Percentiles rank a stretch among this genome's conserved stretches.
Evolutionary conservation across 2,888 invertebrate species (phyloP).

Genomic region (Macrosiphum euphorbiae): DNA sequence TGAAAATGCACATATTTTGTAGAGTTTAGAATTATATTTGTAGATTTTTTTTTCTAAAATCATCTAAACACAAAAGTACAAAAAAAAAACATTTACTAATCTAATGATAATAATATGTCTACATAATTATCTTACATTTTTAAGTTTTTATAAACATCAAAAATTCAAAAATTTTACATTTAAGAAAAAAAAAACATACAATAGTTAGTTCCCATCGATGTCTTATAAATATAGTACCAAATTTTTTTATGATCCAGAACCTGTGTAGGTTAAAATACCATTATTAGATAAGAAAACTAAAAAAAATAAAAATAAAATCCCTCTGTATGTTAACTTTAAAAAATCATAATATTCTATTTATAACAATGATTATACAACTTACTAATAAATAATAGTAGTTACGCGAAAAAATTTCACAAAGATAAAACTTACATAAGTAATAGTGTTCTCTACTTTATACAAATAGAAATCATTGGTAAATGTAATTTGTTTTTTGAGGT

Average conservation of each 20-base stretch:
- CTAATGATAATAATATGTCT: slow-evolving; percentile 57
- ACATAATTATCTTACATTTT: slow-evolving; percentile 51
- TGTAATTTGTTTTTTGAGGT: slow-evolving; percentile 39
- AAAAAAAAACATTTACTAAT: slow-evolving; percentile 55
- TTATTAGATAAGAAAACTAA: slow-evolving; percentile 40
- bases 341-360: slow-evolving; percentile 34
- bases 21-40: slow-evolving; percentile 17
- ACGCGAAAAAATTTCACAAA: slow-evolving; percentile 18
- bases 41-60: not conserved
- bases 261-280: slow-evolving; percentile 30
- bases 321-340: not conserved
- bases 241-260: slow-evolving; percentile 39
- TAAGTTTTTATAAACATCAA: slow-evolving; percentile 49
- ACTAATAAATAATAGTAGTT: slow-evolving; percentile 50
- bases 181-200: slow-evolving; percentile 49
- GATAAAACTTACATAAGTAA: slow-evolving; percentile 40
- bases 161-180: slow-evolving; percentile 37
- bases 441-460: slow-evolving; percentile 48
- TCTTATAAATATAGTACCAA: slow-evolving; percentile 54
- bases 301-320: slow-evolving; percentile 23
- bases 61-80: not conserved
- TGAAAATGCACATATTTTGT: not conserved
- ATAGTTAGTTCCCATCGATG: slow-evolving; percentile 34
- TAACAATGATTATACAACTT: slow-evolving; percentile 46
- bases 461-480: slow-evolving; percentile 51